A percentile compares a stretch with the other conserved stretches of the same genome.
These are phyloP conservation scores for Bubo blakistoni DNA, from an alignment of 2,113 vertebrate species.

Conservation along the genomic window DNA sequence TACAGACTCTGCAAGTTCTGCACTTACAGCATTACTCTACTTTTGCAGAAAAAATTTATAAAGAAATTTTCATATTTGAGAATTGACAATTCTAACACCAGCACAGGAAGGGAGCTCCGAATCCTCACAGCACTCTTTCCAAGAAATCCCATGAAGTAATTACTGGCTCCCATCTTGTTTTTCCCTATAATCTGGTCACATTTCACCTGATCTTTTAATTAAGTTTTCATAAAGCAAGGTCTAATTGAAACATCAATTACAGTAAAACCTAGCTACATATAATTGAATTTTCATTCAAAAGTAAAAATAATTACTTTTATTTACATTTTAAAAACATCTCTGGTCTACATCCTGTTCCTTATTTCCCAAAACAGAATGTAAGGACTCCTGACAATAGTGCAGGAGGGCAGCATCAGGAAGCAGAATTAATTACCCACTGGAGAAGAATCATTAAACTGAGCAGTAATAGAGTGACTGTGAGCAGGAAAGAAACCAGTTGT, in stretches of 20 bases:
- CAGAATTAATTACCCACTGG: not conserved
- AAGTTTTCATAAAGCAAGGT: not conserved
- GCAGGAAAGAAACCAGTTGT: not conserved
- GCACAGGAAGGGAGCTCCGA: not conserved
- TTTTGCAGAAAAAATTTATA: not conserved
- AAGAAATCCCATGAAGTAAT: not conserved
- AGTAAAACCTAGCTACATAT: not conserved
- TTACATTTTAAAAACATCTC: not conserved
- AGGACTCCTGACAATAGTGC: not conserved
- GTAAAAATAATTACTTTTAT: not conserved
- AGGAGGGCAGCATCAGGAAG: not conserved
- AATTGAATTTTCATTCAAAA: slow-evolving; percentile 3
- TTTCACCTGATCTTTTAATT: slow-evolving; percentile 19
- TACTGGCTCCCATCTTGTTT: not conserved
- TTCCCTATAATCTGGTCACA: not conserved
- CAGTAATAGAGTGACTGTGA: not conserved
- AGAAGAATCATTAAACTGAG: not conserved
- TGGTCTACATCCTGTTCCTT: not conserved
- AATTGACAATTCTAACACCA: not conserved
- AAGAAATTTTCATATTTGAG: not conserved
- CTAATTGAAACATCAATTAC: slow-evolving; percentile 10
- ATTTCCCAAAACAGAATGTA: not conserved
- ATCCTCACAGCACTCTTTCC: not conserved
- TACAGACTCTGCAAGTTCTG: not conserved
- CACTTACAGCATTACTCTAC: not conserved